phyloP scores from a whole-genome alignment of 1,140 invertebrate species.

The Oscheius sp. region DNA sequence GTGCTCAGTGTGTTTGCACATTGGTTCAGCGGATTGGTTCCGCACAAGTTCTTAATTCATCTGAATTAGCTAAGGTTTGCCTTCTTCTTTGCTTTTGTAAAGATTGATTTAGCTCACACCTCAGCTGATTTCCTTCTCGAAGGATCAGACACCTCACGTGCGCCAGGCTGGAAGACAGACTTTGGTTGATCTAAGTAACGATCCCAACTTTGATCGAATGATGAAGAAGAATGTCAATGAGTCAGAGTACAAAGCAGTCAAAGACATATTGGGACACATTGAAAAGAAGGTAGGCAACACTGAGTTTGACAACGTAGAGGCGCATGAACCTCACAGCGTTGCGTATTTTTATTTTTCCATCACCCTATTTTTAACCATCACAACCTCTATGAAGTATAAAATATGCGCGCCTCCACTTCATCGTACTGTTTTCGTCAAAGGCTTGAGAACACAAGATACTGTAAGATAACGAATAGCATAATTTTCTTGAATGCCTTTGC shows the following conservation, averaged over 20 bases:
- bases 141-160: slow-evolving; percentile 34
- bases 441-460: too few species aligned
- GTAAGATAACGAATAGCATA: too few species aligned
- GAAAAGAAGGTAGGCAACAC: slow-evolving; percentile 23
- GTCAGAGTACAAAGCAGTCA: slow-evolving; percentile 16
- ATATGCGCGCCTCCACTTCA: too few species aligned
- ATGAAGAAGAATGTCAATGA: slow-evolving; percentile 31
- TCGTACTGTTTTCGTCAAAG: too few species aligned
- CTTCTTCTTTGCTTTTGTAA: slow-evolving; percentile 1
- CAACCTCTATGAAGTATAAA: too few species aligned
- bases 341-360: not conserved
- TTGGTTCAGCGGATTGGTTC: slow-evolving; percentile 12
- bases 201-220: slow-evolving; percentile 29
- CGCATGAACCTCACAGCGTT: not conserved
- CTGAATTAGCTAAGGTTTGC: not conserved
- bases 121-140: slow-evolving; percentile 15
- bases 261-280: slow-evolving; percentile 26
- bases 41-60: slow-evolving; percentile 7
- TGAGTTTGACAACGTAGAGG: too few species aligned
- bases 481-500: too few species aligned
- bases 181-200: slow-evolving; percentile 12
- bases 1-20: slow-evolving; percentile 8
- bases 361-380: too few species aligned
- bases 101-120: slow-evolving; percentile 11
- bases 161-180: slow-evolving; percentile 23